phyloP scores from a whole-genome alignment of 2,797 vertebrate species.

The Eurystomus glaucurus region DNA sequence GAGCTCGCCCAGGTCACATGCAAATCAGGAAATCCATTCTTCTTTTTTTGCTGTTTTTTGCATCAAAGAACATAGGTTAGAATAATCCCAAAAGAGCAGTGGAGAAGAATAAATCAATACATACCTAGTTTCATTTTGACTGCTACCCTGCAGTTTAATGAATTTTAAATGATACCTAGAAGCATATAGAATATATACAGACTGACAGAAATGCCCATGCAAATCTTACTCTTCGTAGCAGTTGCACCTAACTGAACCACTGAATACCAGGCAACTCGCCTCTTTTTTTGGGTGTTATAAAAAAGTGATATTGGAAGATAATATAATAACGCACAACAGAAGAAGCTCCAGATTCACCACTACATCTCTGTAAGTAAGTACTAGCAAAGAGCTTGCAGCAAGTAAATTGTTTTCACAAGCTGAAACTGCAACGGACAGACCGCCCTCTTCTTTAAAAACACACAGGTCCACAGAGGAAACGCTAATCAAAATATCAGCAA shows the following conservation, averaged over 20 bases:
- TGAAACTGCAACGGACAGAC: neutral
- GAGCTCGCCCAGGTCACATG: neutral
- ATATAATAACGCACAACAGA: neutral
- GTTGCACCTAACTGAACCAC: neutral
- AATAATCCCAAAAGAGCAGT: neutral
- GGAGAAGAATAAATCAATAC: neutral
- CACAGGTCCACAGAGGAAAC: neutral
- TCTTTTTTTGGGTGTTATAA: neutral
- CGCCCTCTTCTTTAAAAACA: neutral
- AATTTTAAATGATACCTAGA: neutral
- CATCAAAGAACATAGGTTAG: neutral
- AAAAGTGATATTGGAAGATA: neutral
- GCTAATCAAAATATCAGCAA: neutral
- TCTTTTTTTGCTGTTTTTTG: neutral
- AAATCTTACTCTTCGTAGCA: neutral
- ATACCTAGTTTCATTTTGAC: neutral
- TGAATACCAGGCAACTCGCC: neutral
- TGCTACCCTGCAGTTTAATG: neutral
- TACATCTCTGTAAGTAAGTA: no score
- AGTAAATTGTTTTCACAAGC: neutral
- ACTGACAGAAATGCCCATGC: neutral
- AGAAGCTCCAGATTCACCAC: neutral
- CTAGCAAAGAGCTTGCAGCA: neutral
- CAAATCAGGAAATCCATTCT: neutral
- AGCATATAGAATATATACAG: neutral